phyloP scores from a whole-genome alignment of 2,113 vertebrate species.

The Fulica atra region DNA sequence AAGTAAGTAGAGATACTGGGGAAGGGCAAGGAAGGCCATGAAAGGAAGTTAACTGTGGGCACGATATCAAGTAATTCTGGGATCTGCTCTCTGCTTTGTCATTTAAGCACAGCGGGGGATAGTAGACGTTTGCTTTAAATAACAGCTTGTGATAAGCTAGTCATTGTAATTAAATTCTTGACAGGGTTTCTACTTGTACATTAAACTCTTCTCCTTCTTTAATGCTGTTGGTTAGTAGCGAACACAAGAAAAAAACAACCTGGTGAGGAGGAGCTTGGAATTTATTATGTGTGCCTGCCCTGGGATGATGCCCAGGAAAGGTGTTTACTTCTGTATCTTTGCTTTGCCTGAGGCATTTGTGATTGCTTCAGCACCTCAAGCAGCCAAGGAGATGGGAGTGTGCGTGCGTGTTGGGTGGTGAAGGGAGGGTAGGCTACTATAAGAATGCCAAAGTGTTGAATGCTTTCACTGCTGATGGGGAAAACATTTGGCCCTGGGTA shows the following conservation, averaged over 20 bases:
- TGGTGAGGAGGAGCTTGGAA: neutral
- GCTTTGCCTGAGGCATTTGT: slow-evolving; percentile 9
- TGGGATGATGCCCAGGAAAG: slow-evolving; percentile 2
- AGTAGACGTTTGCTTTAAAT: neutral
- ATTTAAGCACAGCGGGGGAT: neutral
- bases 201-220: neutral
- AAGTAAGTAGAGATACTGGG: neutral
- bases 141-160: neutral
- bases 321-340: slow-evolving; percentile 28
- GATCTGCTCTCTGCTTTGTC: neutral
- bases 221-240: neutral
- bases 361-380: neutral
- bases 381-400: neutral
- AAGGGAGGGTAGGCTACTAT: neutral
- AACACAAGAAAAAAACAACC: neutral
- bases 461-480: neutral
- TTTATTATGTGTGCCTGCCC: neutral
- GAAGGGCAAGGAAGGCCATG: neutral
- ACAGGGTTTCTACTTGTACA: neutral
- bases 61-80: neutral
- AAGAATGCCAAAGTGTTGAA: neutral
- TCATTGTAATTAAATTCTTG: neutral
- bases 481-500: slow-evolving; percentile 9
- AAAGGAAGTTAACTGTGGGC: neutral
- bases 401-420: neutral